phyloP scores from a whole-genome alignment of 2,888 invertebrate species.

The Cancer borealis region DNA sequence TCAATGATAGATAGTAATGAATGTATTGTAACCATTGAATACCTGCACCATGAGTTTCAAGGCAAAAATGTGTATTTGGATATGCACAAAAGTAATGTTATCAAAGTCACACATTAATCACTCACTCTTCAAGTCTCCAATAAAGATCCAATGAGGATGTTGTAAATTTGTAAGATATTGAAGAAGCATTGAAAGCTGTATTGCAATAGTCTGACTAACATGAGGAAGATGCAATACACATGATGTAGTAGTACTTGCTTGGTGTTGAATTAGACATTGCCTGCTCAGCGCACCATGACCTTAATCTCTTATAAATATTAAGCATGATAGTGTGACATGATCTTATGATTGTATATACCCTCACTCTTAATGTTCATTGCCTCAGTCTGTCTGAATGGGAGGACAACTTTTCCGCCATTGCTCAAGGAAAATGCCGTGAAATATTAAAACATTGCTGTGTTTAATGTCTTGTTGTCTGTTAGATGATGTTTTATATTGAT shows the following conservation, averaged over 20 bases:
- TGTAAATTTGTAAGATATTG: not conserved
- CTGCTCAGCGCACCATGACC: slow-evolving; percentile 62
- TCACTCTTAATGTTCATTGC: slow-evolving; percentile 69
- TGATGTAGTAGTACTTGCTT: not conserved
- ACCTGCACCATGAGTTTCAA: not conserved
- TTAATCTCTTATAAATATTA: slow-evolving; percentile 62
- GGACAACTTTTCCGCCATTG: slow-evolving; percentile 73
- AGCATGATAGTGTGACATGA: slow-evolving; percentile 59
- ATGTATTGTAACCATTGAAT: not conserved
- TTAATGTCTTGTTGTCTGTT: slow-evolving; percentile 67
- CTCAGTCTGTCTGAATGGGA: slow-evolving; percentile 72
- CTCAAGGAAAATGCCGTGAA: slow-evolving; percentile 74
- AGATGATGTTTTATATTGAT: slow-evolving; percentile 58
- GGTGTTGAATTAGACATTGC: not conserved
- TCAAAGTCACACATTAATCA: not conserved
- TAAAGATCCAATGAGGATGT: not conserved
- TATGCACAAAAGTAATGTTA: not conserved
- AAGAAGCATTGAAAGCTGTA: not conserved
- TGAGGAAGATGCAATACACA: not conserved
- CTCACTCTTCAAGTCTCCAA: not conserved
- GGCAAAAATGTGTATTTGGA: slow-evolving; percentile 1
- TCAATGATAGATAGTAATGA: not conserved
- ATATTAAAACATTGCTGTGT: slow-evolving; percentile 62
- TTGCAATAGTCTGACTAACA: not conserved
- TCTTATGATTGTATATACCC: slow-evolving; percentile 68